These are phyloP conservation scores for Antheraea pernyi DNA, from an alignment of 1,140 invertebrate species.

Conservation along the genomic window DNA sequence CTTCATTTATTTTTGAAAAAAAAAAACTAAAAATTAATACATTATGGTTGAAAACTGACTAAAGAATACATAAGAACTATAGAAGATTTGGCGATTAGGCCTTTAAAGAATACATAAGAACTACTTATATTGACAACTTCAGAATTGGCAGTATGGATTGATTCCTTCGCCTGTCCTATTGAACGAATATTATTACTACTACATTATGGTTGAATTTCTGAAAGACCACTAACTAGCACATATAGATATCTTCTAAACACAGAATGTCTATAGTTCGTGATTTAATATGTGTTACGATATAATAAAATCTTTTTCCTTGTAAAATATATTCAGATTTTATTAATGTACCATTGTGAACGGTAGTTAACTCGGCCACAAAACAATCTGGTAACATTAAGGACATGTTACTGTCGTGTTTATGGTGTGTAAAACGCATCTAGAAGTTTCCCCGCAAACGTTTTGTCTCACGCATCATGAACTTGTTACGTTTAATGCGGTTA, in stretches of 20 bases:
- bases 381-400: conserved; percentile 26
- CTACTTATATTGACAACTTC: too few relatives aligned
- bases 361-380: conserved; percentile 28
- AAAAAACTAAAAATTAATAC: too few relatives aligned
- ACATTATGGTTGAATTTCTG: too few relatives aligned
- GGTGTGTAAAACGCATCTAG: conserved; percentile 31
- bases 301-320: conserved; percentile 1
- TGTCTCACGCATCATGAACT: conserved; percentile 11
- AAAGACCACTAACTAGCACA: too few relatives aligned
- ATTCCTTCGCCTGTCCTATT: too few relatives aligned
- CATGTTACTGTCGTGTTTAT: conserved; percentile 31
- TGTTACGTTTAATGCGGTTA: conserved; percentile 6
- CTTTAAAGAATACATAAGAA: too few relatives aligned
- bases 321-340: conserved; percentile 7
- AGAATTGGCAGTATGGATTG: too few relatives aligned
- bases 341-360: conserved; percentile 20
- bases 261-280: not conserved
- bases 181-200: too few relatives aligned
- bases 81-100: too few relatives aligned
- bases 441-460: conserved; percentile 28
- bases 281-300: not conserved
- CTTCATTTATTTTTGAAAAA: too few relatives aligned
- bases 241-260: not conserved
- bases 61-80: too few relatives aligned
- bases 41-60: too few relatives aligned